Evolutionary conservation across 2,797 vertebrate species (phyloP).

Genomic region (Myripristis jacobus): DNA sequence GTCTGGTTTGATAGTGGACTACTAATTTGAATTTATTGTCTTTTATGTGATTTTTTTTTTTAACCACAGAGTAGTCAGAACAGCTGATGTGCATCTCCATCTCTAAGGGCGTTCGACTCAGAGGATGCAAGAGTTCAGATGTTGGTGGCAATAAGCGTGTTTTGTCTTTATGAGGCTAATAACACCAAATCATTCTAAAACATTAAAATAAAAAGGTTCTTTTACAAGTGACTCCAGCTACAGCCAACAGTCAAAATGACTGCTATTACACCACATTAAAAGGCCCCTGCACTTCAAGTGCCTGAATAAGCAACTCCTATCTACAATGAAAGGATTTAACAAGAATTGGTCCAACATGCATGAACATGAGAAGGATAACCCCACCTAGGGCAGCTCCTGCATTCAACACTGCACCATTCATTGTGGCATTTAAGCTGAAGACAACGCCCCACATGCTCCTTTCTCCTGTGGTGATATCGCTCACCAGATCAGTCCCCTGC

Average conservation of each 20-base stretch:
- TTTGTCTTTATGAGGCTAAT: conserved; percentile 6
- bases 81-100: not conserved
- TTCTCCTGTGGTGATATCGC: conserved; percentile 16
- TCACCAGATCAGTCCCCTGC: conserved; percentile 22
- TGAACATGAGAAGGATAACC: conserved; percentile 69
- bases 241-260: conserved; percentile 40
- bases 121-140: too few species aligned
- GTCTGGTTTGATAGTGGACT: conserved; percentile 11
- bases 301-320: conserved; percentile 26
- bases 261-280: conserved; percentile 52
- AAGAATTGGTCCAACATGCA: conserved; percentile 73
- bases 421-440: conserved; percentile 30
- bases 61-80: conserved; percentile 3
- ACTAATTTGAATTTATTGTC: not conserved
- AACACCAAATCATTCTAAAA: conserved; percentile 28
- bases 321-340: conserved; percentile 42
- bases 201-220: too few species aligned
- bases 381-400: conserved; percentile 51
- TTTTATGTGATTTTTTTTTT: not conserved
- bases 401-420: conserved; percentile 55
- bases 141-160: not conserved
- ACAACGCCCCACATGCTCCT: conserved; percentile 44
- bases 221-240: conserved; percentile 10
- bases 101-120: not conserved
- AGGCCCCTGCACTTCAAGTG: conserved; percentile 10